Percentiles rank a stretch among this genome's conserved stretches.
Conservation (phyloP, 2,797 vertebrate genomes). For the Pteropus rufus region DNA sequence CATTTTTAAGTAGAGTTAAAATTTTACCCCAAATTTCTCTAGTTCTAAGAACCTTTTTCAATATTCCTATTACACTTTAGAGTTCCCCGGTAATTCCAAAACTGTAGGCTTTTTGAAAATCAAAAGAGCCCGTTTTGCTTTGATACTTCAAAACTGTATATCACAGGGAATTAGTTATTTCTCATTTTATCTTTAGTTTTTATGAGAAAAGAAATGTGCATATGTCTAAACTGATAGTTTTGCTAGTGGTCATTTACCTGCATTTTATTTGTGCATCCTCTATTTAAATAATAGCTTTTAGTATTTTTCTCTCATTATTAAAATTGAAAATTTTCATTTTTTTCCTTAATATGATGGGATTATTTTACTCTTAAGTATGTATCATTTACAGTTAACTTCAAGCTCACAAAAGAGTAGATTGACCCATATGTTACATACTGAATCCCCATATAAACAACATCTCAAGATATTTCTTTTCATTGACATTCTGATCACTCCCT, state of each 20-base stretch:
- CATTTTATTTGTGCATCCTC: background rate
- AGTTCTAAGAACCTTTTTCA: background rate
- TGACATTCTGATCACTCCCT: background rate
- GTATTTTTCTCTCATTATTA: slow-evolving; percentile 6
- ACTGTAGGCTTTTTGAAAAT: background rate
- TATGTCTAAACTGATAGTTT: background rate
- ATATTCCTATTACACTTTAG: background rate
- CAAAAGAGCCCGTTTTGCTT: background rate
- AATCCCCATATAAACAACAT: background rate
- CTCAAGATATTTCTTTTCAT: background rate
- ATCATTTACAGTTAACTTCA: background rate
- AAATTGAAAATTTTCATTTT: background rate
- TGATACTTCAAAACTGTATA: background rate
- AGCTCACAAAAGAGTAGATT: background rate
- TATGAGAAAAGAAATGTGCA: background rate
- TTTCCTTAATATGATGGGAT: background rate
- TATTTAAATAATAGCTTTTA: slow-evolving; percentile 13
- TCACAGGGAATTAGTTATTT: background rate
- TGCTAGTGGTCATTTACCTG: background rate
- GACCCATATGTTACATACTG: background rate
- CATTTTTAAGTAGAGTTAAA: background rate
- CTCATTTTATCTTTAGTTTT: background rate
- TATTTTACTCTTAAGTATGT: background rate
- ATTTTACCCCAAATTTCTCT: background rate
- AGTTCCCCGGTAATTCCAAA: background rate